Evolutionary conservation across 1,140 invertebrate species (phyloP), one percentile per base, ranked within the genome.

Genomic region (Drosophila kohkoa): DNA sequence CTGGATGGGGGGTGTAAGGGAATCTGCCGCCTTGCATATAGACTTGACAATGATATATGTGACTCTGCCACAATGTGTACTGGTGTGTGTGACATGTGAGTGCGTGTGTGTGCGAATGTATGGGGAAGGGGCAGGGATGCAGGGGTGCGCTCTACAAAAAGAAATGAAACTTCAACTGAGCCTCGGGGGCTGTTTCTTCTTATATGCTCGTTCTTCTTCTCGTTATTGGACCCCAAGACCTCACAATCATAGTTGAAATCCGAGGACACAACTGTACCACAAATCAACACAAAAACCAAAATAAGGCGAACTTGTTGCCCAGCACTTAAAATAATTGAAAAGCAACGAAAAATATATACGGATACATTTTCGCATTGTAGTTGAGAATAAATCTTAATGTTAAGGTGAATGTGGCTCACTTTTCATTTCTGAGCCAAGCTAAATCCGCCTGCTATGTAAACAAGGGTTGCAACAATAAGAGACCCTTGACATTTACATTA

Each of bases 41-140:
- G 83, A 85, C 83, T 88, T 88, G 83, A 88, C 83, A 88, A 88
- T 88, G 83, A 88, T 88, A 88, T 88, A 88, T 88, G 85, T 81
- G 83, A 83, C 86, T 83, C 68, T 82, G 72, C 71, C 57, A 79
- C 62, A 70, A 64, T 72, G 66, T 55, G 54, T 71, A 25, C 15
- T 49, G 48, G 63, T 71, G 62, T 52, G 65, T 77, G 66, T 68
- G 57, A 41, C 59, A 73, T 70, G 64, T 75, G 55, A 60, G 54
- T 67, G 72, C 32, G 35, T 54, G 41, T 71, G 52, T 54, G 52
- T 15, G 16, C 58, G 52, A 57, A 15, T 58, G 30, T n/a, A 55
- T 52, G 28, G 38, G 16, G 60, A 7, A 10, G 38, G 13, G 41
- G 16, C 30, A 15, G 51, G 43, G 52, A 49, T 5, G 51, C 43